A percentile compares a stretch with the other conserved stretches of the same genome.
These are phyloP conservation scores for Paradisaea rubra DNA, from an alignment of 2,113 vertebrate species.

Conservation along the genomic window DNA sequence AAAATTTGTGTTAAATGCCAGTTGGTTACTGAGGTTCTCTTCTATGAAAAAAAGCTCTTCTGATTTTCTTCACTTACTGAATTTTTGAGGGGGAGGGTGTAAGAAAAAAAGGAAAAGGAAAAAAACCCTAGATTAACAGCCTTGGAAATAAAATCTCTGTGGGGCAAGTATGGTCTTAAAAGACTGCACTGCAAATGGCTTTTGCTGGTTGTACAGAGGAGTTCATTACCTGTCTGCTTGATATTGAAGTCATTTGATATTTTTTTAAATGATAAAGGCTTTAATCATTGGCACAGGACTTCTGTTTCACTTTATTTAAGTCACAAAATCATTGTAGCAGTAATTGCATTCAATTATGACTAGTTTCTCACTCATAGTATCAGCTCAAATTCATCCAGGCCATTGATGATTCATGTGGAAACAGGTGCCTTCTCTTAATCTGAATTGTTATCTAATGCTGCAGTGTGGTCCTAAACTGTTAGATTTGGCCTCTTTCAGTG, in stretches of 20 bases:
- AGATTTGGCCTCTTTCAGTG: not conserved
- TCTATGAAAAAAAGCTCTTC: not conserved
- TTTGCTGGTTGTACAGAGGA: not conserved
- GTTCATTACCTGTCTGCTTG: not conserved
- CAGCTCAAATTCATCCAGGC: not conserved
- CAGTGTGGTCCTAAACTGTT: not conserved
- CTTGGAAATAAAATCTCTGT: not conserved
- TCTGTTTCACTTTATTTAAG: not conserved
- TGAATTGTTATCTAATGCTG: not conserved
- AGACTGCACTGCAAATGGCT: not conserved
- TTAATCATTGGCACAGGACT: not conserved
- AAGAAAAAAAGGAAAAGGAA: not conserved
- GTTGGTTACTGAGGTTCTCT: not conserved
- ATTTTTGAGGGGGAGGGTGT: not conserved
- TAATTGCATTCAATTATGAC: not conserved
- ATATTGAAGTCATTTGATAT: not conserved
- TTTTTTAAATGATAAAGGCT: not conserved
- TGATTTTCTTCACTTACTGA: not conserved
- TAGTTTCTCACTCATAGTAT: not conserved
- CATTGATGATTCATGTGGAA: not conserved
- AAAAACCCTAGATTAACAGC: not conserved
- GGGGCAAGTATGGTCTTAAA: not conserved
- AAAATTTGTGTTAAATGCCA: not conserved
- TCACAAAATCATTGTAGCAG: not conserved
- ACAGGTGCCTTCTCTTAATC: not conserved